Evolutionary conservation across 2,888 invertebrate species (phyloP), one percentile per base, ranked within the genome.

Genomic region (Daptonema setosum): DNA sequence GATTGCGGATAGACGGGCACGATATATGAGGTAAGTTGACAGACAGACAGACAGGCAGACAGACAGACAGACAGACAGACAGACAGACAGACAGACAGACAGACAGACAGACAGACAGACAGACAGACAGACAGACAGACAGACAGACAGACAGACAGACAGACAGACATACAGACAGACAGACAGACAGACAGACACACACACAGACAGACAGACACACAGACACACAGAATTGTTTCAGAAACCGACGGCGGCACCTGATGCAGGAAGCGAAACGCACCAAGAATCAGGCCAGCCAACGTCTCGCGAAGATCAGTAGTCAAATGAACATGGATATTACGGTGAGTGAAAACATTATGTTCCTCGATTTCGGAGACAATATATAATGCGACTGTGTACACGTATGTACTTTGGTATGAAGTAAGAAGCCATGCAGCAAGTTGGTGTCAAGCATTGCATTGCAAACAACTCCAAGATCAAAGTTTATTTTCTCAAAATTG

Each of bases 21-120:
- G 45, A 5, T 5, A 45, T 5, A 17, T 45, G 45, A 5, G 45
- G 43, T 43, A 41, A 2, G 25, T 29, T 14, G 41, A 54, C 54
- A 41, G 5, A 54, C 54, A 41, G 5, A 54, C 54, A 41, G 5
- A 54, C 54, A 41, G 5, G 43, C 54, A 41, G 5, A 54, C 54
- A 41, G 5, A 54, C 54, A 41, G 5, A 54, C 54, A 41, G 5
- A 54, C 54, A 41, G 5, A 54, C 54, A 41, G 5, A 54, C 54
- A 29, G 5, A 54, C 54, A 41, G 5, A 41, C 43, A 25, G 41
- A 54, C 54, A 41, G 5, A 54, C 54, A 41, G 5, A 54, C 54
- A 41, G 5, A 54, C 54, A 41, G 5, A 54, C 54, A 41, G 5
- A 54, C 54, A 41, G 5, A 54, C 54, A 41, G 5, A 54, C 54